These are phyloP conservation scores for Ptilodon capucinus DNA, from an alignment of 2,888 invertebrate genomes.

Conservation along the genomic window DNA sequence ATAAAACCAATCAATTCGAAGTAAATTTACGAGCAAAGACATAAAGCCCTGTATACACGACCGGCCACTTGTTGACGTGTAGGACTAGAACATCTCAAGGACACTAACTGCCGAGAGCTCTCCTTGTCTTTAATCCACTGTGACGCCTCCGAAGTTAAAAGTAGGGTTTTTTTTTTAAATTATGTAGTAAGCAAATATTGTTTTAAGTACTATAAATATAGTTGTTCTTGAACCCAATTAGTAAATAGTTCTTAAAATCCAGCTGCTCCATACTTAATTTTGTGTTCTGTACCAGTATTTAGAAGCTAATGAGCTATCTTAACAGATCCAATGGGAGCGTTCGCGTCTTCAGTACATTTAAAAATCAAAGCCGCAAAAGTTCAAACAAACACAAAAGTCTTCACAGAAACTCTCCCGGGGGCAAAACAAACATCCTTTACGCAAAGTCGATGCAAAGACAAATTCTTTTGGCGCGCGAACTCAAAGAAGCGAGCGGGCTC, in stretches of 20 bases:
- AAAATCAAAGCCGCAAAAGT: conserved; percentile 47
- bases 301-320: conserved; percentile 24
- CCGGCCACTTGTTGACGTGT: conserved; percentile 71
- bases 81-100: conserved; percentile 59
- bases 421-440: conserved; percentile 74
- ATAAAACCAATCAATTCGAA: not conserved
- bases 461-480: conserved; percentile 77
- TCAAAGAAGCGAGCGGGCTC: conserved; percentile 71
- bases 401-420: conserved; percentile 51
- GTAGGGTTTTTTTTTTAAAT: not conserved
- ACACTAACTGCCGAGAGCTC: conserved; percentile 63
- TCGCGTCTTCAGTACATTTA: conserved; percentile 33
- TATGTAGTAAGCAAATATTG: too few species aligned
- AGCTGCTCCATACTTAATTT: too few species aligned
- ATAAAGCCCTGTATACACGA: conserved; percentile 41
- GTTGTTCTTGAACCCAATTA: not conserved
- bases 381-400: conserved; percentile 56
- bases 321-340: conserved; percentile 29
- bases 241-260: too few species aligned
- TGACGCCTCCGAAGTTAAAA: conserved; percentile 28
- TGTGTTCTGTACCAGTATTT: not conserved
- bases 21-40: conserved; percentile 31
- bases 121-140: conserved; percentile 61
- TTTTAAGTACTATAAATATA: too few species aligned
- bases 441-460: conserved; percentile 78